These are phyloP conservation scores for Drosophila nigrodunni DNA, from an alignment of 1,140 invertebrate genomes.

Conservation along the genomic window DNA sequence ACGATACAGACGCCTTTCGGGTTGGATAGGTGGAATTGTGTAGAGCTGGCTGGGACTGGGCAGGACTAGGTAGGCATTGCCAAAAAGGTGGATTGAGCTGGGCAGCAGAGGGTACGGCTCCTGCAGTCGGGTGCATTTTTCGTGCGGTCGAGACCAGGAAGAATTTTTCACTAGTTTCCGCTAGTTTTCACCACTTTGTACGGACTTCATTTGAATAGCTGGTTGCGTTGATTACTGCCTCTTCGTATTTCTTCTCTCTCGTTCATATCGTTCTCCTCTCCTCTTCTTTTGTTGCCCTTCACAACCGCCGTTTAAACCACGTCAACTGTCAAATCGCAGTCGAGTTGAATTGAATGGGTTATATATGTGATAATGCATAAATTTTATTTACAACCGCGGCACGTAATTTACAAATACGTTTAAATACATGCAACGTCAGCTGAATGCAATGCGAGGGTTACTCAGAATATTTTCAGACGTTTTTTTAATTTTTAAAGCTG, in stretches of 20 bases:
- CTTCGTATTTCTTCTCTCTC: not conserved
- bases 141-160: not conserved
- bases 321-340: slow-evolving; percentile 42
- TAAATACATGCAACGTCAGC: slow-evolving; percentile 33
- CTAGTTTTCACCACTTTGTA: slow-evolving; percentile 14
- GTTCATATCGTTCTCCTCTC: not conserved
- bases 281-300: not conserved
- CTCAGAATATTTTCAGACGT: not conserved
- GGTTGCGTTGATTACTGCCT: not conserved
- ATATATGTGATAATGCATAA: slow-evolving; percentile 75
- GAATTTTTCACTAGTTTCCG: slow-evolving; percentile 4
- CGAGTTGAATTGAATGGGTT: slow-evolving; percentile 55
- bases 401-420: slow-evolving; percentile 36
- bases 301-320: not conserved
- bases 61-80: no score
- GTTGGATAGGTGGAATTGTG: not conserved
- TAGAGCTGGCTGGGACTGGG: no score
- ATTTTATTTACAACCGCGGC: slow-evolving; percentile 61
- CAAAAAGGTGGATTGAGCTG: no score
- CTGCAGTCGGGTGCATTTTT: not conserved
- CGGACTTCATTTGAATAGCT: slow-evolving; percentile 13
- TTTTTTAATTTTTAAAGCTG: not conserved
- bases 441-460: slow-evolving; percentile 43
- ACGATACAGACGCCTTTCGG: not conserved
- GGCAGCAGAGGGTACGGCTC: no score